These are phyloP conservation scores for Gerosis bhagava DNA, from an alignment of 2,888 invertebrate species.

Conservation along the genomic window DNA sequence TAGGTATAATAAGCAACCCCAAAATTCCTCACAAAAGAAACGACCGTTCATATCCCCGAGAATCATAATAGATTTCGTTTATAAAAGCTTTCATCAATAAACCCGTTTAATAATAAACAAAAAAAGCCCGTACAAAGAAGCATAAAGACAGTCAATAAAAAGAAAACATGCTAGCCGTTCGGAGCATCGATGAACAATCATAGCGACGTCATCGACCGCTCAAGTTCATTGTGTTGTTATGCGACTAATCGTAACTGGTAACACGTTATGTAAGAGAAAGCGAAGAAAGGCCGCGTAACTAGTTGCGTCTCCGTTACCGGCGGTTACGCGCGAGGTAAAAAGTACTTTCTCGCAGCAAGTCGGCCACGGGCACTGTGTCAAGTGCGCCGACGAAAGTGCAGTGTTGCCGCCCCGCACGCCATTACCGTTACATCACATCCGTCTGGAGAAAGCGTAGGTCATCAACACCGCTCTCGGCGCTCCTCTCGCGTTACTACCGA, in stretches of 20 bases:
- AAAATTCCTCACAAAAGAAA: conserved; percentile 4
- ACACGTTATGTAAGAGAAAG: conserved; percentile 76
- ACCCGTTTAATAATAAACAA: conserved; percentile 11
- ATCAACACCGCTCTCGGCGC: conserved; percentile 54
- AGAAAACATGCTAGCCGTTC: conserved; percentile 36
- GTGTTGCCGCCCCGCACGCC: conserved; percentile 55
- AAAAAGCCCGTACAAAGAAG: conserved; percentile 11
- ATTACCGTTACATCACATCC: conserved; percentile 72
- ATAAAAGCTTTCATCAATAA: conserved; percentile 4
- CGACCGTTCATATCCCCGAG: conserved; percentile 3
- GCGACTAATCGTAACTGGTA: conserved; percentile 70
- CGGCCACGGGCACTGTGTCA: conserved; percentile 82
- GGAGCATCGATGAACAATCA: conserved; percentile 32
- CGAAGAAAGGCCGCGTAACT: conserved; percentile 72
- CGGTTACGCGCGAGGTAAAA: conserved; percentile 74
- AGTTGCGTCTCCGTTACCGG: conserved; percentile 68
- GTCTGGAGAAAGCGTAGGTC: conserved; percentile 75
- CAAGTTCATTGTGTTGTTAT: conserved; percentile 71
- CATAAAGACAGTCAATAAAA: conserved; percentile 15
- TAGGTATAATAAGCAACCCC: conserved; percentile 2
- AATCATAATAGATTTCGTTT: conserved; percentile 6
- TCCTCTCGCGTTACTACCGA: conserved; percentile 20
- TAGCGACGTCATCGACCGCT: conserved; percentile 52
- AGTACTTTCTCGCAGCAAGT: conserved; percentile 78
- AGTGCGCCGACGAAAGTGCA: conserved; percentile 79